Percentiles rank a stretch among this genome's conserved stretches.
Conservation (phyloP, 2,113 vertebrate genomes). For the Acinonyx jubatus region DNA sequence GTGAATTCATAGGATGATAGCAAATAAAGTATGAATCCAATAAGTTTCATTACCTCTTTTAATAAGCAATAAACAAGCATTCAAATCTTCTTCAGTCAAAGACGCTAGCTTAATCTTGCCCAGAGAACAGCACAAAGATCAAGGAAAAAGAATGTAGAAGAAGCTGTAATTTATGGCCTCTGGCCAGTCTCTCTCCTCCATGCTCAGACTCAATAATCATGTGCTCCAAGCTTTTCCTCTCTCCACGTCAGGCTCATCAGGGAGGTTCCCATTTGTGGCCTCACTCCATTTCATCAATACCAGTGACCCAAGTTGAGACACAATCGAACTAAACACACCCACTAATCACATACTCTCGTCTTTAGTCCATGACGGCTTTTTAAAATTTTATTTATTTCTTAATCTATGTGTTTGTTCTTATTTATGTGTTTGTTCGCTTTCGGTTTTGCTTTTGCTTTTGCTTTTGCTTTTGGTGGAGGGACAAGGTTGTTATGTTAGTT, state of each 20-base stretch:
- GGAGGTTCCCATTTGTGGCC: neutral
- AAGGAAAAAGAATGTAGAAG: neutral
- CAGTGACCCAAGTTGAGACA: neutral
- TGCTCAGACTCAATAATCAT: neutral
- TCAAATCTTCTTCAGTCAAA: neutral
- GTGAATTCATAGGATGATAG: neutral
- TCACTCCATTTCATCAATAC: neutral
- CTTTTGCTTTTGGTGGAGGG: neutral
- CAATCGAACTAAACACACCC: neutral
- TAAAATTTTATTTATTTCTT: neutral
- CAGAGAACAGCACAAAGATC: neutral
- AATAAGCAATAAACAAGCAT: neutral
- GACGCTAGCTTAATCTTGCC: neutral
- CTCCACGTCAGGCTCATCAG: neutral
- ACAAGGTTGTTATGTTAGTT: neutral
- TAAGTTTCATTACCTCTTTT: neutral
- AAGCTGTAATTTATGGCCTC: neutral
- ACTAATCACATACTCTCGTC: neutral
- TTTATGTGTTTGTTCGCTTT: neutral
- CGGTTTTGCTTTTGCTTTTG: neutral
- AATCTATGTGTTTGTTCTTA: neutral
- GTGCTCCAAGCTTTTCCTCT: neutral
- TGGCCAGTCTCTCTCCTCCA: neutral
- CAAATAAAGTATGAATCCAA: slow-evolving; percentile 21
- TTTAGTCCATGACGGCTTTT: neutral